These are phyloP conservation scores for Latheticus oryzae DNA, from an alignment of 2,888 invertebrate species.

Conservation along the genomic window DNA sequence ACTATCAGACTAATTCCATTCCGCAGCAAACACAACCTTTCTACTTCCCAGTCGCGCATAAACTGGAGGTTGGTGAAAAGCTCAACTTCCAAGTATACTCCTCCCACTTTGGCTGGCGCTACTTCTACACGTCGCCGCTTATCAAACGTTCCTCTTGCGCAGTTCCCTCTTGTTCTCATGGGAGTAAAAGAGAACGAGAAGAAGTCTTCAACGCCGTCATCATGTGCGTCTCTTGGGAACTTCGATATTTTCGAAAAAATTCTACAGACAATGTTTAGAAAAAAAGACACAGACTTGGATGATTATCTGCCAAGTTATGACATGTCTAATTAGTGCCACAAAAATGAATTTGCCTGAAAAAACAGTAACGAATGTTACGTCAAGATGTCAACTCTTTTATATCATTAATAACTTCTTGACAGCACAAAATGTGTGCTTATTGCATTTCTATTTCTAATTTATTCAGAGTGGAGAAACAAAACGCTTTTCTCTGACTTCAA, in stretches of 20 bases:
- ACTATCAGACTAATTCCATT: too few species aligned
- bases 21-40: constrained; percentile 4
- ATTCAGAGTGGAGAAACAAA: constrained; percentile 7
- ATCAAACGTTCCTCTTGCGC: constrained; percentile 58
- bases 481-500: too few species aligned
- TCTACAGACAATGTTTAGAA: constrained; percentile 20
- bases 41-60: constrained; percentile 49
- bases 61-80: constrained; percentile 59
- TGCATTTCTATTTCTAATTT: constrained; percentile 11
- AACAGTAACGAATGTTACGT: constrained; percentile 33
- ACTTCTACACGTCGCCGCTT: constrained; percentile 59
- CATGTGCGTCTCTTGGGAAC: constrained; percentile 57
- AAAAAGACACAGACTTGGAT: constrained; percentile 21
- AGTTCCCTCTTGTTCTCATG: constrained; percentile 52
- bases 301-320: constrained; percentile 25
- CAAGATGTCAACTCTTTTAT: constrained; percentile 14
- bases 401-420: constrained; percentile 27
- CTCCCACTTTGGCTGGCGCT: constrained; percentile 60
- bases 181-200: constrained; percentile 58
- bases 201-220: constrained; percentile 55
- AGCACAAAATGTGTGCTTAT: constrained; percentile 25
- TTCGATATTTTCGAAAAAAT: constrained; percentile 43
- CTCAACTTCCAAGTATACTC: constrained; percentile 58
- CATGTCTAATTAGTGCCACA: constrained; percentile 54
- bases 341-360: constrained; percentile 52